Evolutionary conservation across 2,113 vertebrate species (phyloP), one percentile per base, ranked within the genome.

Genomic region (Amia ocellicauda): DNA sequence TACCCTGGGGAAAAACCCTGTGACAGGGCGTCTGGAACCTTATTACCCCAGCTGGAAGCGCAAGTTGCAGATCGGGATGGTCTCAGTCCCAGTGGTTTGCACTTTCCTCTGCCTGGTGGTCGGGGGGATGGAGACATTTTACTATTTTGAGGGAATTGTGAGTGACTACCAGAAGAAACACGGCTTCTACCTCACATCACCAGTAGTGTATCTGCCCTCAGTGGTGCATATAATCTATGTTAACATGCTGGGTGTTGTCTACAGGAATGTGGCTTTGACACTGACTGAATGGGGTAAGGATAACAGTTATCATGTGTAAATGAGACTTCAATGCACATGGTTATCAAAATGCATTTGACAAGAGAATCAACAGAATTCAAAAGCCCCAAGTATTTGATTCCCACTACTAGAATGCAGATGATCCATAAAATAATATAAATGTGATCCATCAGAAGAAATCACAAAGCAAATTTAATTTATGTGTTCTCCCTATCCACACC

Each of bases 241-340:
- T 17, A 90, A 91, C 49, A 42, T 86, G 52, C 75, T 91, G 20
- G 82, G 83, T 1, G 85, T 70, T 0, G 51, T 76, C 50, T 91
- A 91, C 77, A 82, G 63, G 65, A 83, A 2, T 0, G 81, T 85
- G 56, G 90, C 90, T 0, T 36, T 69, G 55, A 24, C 53, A 60
- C 73, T 92, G 58, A 92, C 89, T 2, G 88, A 91, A 62, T 88
- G 78, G 56, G 90, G 90, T 92, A 68, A 83, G 84, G 63, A 10
- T 31, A n/a, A n/a, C n/a, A n/a, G n/a, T n/a, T n/a, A n/a, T n/a
- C n/a, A n/a, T n/a, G n/a, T n/a, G n/a, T n/a, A n/a, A n/a, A n/a
- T n/a, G n/a, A n/a, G n/a, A n/a, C n/a, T n/a, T n/a, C n/a, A n/a
- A n/a, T n/a, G n/a, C n/a, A n/a, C n/a, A n/a, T n/a, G n/a, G n/a